phyloP scores from a whole-genome alignment of 2,797 vertebrate genomes.

The Darevskia nairensis region DNA sequence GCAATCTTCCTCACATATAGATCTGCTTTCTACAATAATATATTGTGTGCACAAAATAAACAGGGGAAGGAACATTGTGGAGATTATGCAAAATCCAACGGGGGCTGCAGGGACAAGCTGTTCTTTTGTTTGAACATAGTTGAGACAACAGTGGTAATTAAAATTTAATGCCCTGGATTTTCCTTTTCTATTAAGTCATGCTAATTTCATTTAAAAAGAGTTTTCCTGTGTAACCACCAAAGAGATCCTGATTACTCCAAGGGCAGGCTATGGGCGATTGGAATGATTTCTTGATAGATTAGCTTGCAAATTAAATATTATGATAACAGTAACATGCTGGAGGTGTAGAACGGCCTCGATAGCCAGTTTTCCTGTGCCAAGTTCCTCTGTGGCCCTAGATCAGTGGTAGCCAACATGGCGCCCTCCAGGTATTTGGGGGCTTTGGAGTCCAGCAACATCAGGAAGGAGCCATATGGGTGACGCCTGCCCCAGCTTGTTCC shows the following conservation, averaged over 20 bases:
- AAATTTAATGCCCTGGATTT: conserved; percentile 58
- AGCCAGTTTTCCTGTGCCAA: conserved; percentile 22
- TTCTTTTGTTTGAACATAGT: conserved; percentile 58
- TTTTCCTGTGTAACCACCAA: conserved; percentile 44
- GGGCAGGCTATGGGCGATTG: conserved; percentile 14
- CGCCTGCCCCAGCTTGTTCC: background rate
- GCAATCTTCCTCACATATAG: conserved; percentile 32
- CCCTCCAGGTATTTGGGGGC: too few species aligned
- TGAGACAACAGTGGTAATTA: conserved; percentile 61
- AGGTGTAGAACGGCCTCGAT: background rate
- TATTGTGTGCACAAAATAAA: conserved; percentile 62
- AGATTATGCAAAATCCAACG: conserved; percentile 69
- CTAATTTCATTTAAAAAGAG: conserved; percentile 57
- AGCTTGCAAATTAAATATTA: conserved; percentile 52
- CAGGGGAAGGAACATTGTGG: conserved; percentile 54
- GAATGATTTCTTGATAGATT: conserved; percentile 49
- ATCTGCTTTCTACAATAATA: conserved; percentile 47
- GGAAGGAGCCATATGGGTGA: too few species aligned
- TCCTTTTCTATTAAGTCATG: conserved; percentile 47
- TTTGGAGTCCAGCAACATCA: too few species aligned
- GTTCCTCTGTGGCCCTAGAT: conserved; percentile 14
- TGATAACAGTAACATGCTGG: conserved; percentile 36
- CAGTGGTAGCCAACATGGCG: too few species aligned
- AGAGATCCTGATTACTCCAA: conserved; percentile 35
- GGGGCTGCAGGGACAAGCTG: conserved; percentile 54